phyloP scores from a whole-genome alignment of 2,113 vertebrate genomes.

The Megaptera novaeangliae region DNA sequence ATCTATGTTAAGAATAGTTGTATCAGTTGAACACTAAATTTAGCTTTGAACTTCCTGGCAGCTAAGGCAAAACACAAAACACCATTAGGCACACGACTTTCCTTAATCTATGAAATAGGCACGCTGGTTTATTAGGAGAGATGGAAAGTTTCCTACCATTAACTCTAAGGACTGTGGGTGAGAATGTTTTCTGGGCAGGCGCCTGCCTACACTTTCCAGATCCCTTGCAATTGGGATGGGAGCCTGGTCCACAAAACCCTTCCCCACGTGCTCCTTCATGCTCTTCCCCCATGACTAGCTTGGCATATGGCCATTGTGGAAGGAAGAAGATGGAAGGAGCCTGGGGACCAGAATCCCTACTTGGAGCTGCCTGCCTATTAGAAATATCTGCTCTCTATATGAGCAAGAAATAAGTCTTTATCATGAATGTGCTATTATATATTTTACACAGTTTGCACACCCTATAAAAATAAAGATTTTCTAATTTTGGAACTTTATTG shows the following conservation, averaged over 20 bases:
- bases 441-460: background rate
- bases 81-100: background rate
- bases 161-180: background rate
- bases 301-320: background rate
- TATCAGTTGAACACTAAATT: background rate
- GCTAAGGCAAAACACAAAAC: background rate
- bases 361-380: background rate
- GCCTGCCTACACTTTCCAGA: background rate
- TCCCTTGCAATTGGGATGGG: background rate
- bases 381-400: background rate
- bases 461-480: background rate
- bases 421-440: background rate
- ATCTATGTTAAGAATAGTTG: background rate
- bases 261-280: fast-evolving
- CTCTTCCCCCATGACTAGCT: background rate
- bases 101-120: background rate
- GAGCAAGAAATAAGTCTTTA: background rate
- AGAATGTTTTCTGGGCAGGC: background rate
- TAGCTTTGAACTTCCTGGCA: background rate
- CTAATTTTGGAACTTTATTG: background rate
- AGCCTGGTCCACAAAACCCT: background rate
- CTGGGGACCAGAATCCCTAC: background rate
- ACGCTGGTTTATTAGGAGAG: background rate
- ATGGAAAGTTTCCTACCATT: background rate
- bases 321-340: background rate